Conservation (phyloP, 2,888 invertebrate genomes). For the Eupithecia dodoneata region DNA sequence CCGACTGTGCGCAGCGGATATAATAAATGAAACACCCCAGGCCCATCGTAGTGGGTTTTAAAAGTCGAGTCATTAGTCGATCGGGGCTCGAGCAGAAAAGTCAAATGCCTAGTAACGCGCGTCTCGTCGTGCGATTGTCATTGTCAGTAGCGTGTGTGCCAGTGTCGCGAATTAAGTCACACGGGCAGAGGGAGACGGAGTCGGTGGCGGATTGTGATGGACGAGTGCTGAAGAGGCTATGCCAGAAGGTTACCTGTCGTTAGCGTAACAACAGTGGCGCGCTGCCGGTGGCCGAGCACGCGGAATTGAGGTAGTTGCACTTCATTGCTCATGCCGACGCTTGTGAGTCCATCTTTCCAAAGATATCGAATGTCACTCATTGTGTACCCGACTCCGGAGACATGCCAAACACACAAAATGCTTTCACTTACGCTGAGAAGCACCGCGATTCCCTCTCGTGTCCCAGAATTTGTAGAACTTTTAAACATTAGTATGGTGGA, state of each 20-base stretch:
- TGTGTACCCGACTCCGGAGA: conserved; percentile 96
- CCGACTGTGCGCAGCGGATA: conserved; percentile 91
- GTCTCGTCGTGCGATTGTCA: conserved; percentile 75
- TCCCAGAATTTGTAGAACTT: conserved; percentile 59
- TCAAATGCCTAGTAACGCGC: conserved; percentile 73
- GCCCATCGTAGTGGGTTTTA: conserved; percentile 84
- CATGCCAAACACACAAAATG: conserved; percentile 85
- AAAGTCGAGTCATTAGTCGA: conserved; percentile 77
- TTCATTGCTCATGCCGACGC: conserved; percentile 97
- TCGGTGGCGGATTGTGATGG: conserved; percentile 75
- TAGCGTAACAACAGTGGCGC: conserved; percentile 96
- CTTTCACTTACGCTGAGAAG: conserved; percentile 83
- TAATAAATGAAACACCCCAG: conserved; percentile 81
- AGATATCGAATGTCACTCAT: conserved; percentile 98
- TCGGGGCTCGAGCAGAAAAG: conserved; percentile 74
- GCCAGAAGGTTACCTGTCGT: conserved; percentile 93
- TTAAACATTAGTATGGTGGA: conserved; percentile 53
- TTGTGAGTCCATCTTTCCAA: conserved; percentile 96
- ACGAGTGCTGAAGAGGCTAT: conserved; percentile 72
- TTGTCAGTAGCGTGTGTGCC: conserved; percentile 79
- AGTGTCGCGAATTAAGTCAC: conserved; percentile 76
- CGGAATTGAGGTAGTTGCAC: conserved; percentile 98
- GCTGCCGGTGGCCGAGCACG: conserved; percentile 97
- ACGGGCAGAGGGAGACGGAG: conserved; percentile 81
- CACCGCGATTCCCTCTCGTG: conserved; percentile 66